A percentile compares a stretch with the other conserved stretches of the same genome.
phyloP scores from a whole-genome alignment of 2,113 vertebrate species.

The Passer montanus region DNA sequence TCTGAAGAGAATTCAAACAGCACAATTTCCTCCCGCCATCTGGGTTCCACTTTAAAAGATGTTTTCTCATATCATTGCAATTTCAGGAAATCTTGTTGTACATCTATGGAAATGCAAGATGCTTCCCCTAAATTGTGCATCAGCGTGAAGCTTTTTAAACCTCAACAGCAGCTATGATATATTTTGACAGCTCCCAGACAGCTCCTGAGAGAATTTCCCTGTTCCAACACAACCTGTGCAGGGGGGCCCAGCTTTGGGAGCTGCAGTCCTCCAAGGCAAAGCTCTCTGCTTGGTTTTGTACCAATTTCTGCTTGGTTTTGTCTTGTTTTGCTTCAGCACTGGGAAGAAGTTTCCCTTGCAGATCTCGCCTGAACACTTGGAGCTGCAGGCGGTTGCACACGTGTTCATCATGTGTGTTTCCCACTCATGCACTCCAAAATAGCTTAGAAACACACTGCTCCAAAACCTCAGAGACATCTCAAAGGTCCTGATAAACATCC shows the following conservation, averaged over 20 bases:
- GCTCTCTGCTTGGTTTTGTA: not conserved
- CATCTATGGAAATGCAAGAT: constrained; percentile 34
- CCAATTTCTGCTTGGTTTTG: not conserved
- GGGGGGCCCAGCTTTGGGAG: not conserved
- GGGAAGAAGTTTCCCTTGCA: not conserved
- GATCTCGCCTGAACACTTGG: not conserved
- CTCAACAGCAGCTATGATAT: not conserved
- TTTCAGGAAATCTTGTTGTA: constrained; percentile 49
- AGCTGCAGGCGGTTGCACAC: not conserved
- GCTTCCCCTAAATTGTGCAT: constrained; percentile 12
- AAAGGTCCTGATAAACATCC: not conserved
- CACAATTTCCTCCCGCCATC: constrained; percentile 49
- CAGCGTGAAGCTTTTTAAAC: constrained; percentile 2
- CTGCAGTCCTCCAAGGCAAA: not conserved
- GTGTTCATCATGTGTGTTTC: not conserved
- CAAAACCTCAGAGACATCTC: not conserved
- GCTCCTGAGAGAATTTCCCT: not conserved
- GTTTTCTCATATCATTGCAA: constrained; percentile 42
- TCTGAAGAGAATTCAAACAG: constrained; percentile 28
- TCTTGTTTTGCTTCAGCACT: not conserved
- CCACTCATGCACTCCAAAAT: not conserved
- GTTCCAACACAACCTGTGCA: not conserved
- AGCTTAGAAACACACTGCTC: not conserved
- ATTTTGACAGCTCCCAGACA: constrained; percentile 32
- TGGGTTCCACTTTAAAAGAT: constrained; percentile 53